A percentile compares a stretch with the other conserved stretches of the same genome.
phyloP scores from a whole-genome alignment of 2,797 vertebrate species.

The Coregonus suidteri region DNA sequence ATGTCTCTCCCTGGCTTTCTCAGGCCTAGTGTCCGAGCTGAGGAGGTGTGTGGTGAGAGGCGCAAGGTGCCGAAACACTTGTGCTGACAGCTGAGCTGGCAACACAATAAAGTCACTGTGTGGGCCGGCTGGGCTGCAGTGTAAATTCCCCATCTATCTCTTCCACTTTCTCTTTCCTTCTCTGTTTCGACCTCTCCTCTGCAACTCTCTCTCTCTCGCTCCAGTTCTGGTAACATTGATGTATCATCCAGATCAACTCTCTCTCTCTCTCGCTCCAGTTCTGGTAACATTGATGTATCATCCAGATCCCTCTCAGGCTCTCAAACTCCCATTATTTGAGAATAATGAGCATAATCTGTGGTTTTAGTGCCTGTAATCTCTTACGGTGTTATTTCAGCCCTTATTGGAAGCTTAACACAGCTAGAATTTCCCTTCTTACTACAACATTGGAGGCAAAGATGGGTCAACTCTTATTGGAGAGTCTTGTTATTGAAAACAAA shows the following conservation, averaged over 20 bases:
- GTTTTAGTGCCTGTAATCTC: not conserved
- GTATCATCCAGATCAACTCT: too few relatives aligned
- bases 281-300: not conserved
- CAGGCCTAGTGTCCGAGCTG: conserved; percentile 19
- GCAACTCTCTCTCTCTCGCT: not conserved
- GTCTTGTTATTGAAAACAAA: conserved; percentile 21
- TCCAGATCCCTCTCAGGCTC: not conserved
- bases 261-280: not conserved
- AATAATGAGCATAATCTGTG: not conserved
- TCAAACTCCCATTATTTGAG: not conserved
- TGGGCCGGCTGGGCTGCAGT: not conserved
- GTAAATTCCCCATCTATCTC: conserved; percentile 1
- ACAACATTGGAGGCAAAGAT: not conserved
- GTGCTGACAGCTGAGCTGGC: conserved; percentile 56
- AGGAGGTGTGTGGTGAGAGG: conserved; percentile 22
- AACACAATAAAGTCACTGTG: conserved; percentile 13
- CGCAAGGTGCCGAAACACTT: conserved; percentile 19
- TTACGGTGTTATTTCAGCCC: too few relatives aligned
- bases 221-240: not conserved
- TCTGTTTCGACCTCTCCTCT: too few relatives aligned
- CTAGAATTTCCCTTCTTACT: not conserved
- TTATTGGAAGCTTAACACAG: not conserved
- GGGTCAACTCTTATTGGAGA: not conserved
- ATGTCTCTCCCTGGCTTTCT: too few relatives aligned
- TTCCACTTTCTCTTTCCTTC: not conserved